Conservation (phyloP, 2,888 invertebrate species). For the Hyposoter didymator region DNA sequence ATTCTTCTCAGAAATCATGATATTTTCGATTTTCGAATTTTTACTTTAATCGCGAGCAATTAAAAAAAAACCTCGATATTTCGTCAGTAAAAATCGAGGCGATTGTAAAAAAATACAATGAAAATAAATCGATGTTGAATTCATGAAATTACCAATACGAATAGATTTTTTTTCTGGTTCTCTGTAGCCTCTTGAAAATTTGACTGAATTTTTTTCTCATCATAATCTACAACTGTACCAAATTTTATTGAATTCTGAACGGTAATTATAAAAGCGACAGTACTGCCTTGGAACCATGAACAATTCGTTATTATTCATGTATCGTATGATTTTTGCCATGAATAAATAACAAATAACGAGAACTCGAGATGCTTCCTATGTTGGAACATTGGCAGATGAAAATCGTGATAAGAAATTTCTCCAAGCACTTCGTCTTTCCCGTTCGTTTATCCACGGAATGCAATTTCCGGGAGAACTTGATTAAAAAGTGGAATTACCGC, state of each 20-base stretch:
- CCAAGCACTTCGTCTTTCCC: conserved; percentile 5
- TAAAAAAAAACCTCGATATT: background rate
- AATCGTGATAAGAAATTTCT: conserved; percentile 5
- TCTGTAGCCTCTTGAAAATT: too few relatives aligned
- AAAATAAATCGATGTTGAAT: too few relatives aligned
- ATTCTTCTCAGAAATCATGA: background rate
- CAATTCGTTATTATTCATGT: background rate
- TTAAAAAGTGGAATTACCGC: conserved; percentile 25
- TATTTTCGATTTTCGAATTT: background rate
- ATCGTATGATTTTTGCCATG: background rate
- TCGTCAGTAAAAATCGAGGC: background rate
- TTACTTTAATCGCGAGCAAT: background rate
- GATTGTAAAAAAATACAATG: too few relatives aligned
- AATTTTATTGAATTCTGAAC: too few relatives aligned
- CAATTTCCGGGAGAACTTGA: conserved; percentile 17
- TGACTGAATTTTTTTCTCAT: too few relatives aligned
- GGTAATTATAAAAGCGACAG: too few relatives aligned
- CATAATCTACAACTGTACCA: too few relatives aligned
- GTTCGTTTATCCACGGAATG: background rate
- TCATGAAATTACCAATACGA: too few relatives aligned
- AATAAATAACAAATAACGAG: background rate
- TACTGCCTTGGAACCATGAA: background rate
- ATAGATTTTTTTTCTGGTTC: too few relatives aligned
- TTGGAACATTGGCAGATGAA: background rate
- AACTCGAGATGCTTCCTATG: background rate